Evolutionary conservation across 2,888 invertebrate species (phyloP), one percentile per base, ranked within the genome.

Genomic region (Colletes collaris): DNA sequence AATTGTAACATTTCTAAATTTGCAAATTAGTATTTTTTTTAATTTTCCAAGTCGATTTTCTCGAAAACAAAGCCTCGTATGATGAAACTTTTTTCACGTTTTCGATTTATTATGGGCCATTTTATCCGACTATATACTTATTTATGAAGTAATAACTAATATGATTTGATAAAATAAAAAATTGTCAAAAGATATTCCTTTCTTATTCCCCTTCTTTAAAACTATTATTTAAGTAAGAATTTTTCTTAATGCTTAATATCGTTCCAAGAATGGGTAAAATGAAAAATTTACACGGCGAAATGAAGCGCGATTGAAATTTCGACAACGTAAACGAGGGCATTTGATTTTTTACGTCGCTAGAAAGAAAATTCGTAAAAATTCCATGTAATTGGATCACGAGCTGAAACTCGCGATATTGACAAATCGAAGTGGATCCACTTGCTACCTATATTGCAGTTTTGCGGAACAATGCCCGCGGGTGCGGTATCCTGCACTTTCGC

Each of bases 381-480:
- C 52, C 59, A 46, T 56, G 50, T 62, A 59, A 49, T 35, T 52
- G 69, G 40, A 71, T 63, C 37, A 68, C 76, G 49, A 66, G 72
- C 71, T 74, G 27, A 72, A 59, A 56, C 66, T 56, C 49, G 63
- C 66, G 40, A 65, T 77, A 79, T 80, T 27, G 74, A 58, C 49
- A 56, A 62, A 76, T 73, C 74, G 72, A 83, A 83, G 81, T 81
- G 76, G 77, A 65, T 73, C 70, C 81, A 80, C 78, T 85, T 79
- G 86, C 78, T 84, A 78, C 63, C 55, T 66, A 11, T 64, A 65
- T 55, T 66, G 68, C 80, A 82, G 84, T 85, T 86, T 84, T 82
- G 73, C 73, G 55, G 37, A 77, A 86, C 79, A 75, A 73, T 68
- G 66, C 85, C 81, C 85, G 46, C 35, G 86, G 81, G 84, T 74